Evolutionary conservation across 2,113 vertebrate species (phyloP).

Genomic region (Sebastes schlegelii): DNA sequence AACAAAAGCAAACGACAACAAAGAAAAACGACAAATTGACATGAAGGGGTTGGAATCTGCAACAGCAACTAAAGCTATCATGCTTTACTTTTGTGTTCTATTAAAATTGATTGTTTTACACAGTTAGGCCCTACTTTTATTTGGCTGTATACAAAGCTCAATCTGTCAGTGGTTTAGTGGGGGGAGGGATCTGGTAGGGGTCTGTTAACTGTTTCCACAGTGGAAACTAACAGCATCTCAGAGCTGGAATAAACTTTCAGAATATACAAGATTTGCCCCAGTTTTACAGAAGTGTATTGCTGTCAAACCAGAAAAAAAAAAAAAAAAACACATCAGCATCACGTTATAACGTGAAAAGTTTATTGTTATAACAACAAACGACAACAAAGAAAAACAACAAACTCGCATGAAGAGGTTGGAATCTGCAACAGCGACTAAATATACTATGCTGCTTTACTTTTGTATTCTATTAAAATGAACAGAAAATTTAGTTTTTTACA

Average conservation of each 20-base stretch:
- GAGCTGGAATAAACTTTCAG: too few species aligned
- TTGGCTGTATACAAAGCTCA: background rate
- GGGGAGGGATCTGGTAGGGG: background rate
- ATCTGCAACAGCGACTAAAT: background rate
- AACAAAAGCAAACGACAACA: slow-evolving; percentile 28
- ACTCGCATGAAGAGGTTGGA: background rate
- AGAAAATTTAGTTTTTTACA: too few species aligned
- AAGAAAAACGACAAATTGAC: background rate
- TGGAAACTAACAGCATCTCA: background rate
- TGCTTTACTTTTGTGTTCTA: too few species aligned
- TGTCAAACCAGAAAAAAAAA: too few species aligned
- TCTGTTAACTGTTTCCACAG: background rate
- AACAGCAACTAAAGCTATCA: background rate
- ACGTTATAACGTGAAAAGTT: too few species aligned
- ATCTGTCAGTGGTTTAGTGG: background rate
- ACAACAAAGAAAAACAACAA: slow-evolving; percentile 20
- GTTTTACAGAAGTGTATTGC: too few species aligned
- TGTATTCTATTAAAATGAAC: too few species aligned
- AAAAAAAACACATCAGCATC: too few species aligned
- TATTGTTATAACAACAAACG: background rate
- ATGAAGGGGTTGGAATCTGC: background rate
- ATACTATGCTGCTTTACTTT: too few species aligned
- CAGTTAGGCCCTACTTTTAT: too few species aligned
- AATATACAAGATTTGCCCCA: too few species aligned
- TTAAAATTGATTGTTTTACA: too few species aligned